phyloP scores from a whole-genome alignment of 35 echinoderm and acorn worm genomes.

The Patiria miniata region DNA sequence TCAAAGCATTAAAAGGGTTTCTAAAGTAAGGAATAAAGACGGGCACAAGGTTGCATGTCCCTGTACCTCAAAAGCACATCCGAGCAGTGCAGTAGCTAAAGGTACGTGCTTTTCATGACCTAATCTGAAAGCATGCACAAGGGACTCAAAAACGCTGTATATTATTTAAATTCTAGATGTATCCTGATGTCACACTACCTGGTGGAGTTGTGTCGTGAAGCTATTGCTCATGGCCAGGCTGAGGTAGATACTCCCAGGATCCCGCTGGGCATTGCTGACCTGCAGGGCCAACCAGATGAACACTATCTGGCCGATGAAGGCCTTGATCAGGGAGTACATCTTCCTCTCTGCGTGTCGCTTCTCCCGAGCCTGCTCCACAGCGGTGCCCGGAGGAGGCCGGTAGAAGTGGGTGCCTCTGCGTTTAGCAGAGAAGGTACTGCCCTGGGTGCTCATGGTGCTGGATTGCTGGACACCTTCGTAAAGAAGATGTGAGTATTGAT shows the following conservation, averaged over 20 bases:
- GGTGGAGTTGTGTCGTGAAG: constrained; percentile 55
- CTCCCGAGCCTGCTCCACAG: constrained; percentile 64
- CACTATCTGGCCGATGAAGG: constrained; percentile 68
- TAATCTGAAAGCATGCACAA: no score
- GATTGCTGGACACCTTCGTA: background rate
- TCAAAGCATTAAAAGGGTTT: no score
- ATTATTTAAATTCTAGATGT: no score
- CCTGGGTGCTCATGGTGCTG: background rate
- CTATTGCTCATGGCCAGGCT: constrained; percentile 43
- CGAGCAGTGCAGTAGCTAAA: no score
- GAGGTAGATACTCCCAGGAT: constrained; percentile 62
- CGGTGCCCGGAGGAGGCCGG: constrained; percentile 49
- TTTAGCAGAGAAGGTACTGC: background rate
- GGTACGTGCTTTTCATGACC: no score
- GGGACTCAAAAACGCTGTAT: no score
- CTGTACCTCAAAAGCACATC: no score
- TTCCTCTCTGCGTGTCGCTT: constrained; percentile 61
- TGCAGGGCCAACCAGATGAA: constrained; percentile 76
- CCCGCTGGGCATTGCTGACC: constrained; percentile 70
- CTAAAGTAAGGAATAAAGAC: no score
- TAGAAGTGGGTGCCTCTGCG: constrained; percentile 48
- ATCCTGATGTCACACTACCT: constrained; percentile 32
- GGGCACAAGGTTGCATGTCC: no score
- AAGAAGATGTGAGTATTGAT: no score
- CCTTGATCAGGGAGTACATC: constrained; percentile 76